phyloP scores from a whole-genome alignment of 1,140 invertebrate genomes.

The Babylonia areolata region DNA sequence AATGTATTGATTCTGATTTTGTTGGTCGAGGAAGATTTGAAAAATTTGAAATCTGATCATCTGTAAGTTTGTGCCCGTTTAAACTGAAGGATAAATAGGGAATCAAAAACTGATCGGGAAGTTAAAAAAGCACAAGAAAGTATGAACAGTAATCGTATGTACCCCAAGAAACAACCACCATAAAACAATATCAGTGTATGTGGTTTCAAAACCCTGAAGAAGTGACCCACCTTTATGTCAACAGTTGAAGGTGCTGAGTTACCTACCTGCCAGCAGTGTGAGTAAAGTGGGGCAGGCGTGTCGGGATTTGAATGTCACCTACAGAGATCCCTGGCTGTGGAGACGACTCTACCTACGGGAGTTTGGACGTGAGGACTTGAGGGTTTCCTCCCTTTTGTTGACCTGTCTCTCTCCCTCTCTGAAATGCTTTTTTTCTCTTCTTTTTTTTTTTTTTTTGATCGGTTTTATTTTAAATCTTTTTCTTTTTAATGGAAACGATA shows the following conservation, averaged over 20 bases:
- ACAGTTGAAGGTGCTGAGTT: slow-evolving; percentile 47
- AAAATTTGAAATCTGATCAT: too few species aligned
- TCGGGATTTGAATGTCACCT: slow-evolving; percentile 25
- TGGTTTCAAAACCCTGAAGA: too few species aligned
- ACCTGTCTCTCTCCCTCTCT: neutral
- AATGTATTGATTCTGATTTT: too few species aligned
- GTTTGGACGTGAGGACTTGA: slow-evolving; percentile 42
- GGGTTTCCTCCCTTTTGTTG: neutral
- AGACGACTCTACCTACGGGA: slow-evolving; percentile 40
- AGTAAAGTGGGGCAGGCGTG: slow-evolving; percentile 40
- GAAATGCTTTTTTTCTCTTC: neutral
- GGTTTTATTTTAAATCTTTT: neutral
- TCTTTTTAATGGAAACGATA: too few species aligned
- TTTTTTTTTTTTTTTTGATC: neutral
- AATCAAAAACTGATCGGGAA: slow-evolving; percentile 30
- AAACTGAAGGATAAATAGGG: too few species aligned
- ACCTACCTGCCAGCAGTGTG: slow-evolving; percentile 39
- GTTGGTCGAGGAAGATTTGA: too few species aligned
- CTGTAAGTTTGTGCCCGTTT: too few species aligned
- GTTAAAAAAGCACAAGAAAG: neutral
- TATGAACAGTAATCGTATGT: neutral
- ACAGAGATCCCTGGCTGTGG: slow-evolving; percentile 46
- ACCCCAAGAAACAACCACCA: too few species aligned
- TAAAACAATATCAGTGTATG: too few species aligned
- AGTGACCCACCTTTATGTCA: too few species aligned